Evolutionary conservation across 2,888 invertebrate species (phyloP).

Genomic region (Drosophila vallismaia): DNA sequence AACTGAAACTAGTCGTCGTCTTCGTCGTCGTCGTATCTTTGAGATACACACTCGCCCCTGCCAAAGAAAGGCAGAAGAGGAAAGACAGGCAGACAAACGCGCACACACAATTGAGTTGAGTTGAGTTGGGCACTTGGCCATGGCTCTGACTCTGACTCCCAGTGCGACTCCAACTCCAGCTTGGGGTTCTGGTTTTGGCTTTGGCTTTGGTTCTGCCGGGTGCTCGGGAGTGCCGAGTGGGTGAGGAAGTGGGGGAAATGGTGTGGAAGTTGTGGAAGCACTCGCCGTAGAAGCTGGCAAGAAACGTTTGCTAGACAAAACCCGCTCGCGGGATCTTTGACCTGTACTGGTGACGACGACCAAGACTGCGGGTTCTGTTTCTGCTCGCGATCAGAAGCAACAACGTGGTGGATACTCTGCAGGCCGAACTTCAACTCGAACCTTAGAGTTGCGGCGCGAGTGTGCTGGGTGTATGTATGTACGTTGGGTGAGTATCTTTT

Average conservation of each 20-base stretch:
- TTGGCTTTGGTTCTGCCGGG: slow-evolving; percentile 5
- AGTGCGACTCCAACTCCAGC: slow-evolving; percentile 50
- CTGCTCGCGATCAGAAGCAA: slow-evolving; percentile 54
- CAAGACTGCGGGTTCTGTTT: slow-evolving; percentile 4
- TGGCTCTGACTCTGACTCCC: slow-evolving; percentile 42
- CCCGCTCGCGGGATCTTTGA: slow-evolving; percentile 82
- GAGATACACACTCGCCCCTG: slow-evolving; percentile 59
- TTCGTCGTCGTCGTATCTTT: slow-evolving; percentile 59
- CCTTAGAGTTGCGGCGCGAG: slow-evolving; percentile 17
- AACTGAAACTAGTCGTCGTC: slow-evolving; percentile 57
- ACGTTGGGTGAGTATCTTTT: slow-evolving; percentile 16
- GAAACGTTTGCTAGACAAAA: slow-evolving; percentile 74
- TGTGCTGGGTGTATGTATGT: background rate
- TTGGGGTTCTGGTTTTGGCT: slow-evolving; percentile 17
- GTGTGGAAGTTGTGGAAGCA: slow-evolving; percentile 59
- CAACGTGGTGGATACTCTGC: slow-evolving; percentile 41
- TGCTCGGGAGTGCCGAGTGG: slow-evolving; percentile 34
- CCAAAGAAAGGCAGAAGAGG: slow-evolving; percentile 22
- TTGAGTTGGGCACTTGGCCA: slow-evolving; percentile 38
- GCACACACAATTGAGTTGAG: slow-evolving; percentile 18
- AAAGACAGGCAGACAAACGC: slow-evolving; percentile 32
- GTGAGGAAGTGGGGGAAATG: slow-evolving; percentile 35
- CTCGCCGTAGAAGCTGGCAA: slow-evolving; percentile 45
- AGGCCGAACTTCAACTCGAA: slow-evolving; percentile 12
- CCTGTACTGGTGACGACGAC: slow-evolving; percentile 79